Base-by-base conservation (phyloP, 2,888 invertebrate species). In the Callimorpha dominula region DNA sequence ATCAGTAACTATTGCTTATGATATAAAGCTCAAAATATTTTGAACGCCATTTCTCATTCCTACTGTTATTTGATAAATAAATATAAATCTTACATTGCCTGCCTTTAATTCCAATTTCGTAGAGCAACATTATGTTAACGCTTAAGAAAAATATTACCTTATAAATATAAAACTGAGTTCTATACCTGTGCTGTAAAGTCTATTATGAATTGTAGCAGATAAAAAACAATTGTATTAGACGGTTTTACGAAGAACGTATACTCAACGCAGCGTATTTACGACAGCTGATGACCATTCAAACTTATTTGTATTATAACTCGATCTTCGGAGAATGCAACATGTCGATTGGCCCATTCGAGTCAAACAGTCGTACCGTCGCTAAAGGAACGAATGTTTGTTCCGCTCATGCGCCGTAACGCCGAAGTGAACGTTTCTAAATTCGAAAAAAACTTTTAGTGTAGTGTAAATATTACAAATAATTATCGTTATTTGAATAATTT, bases 281-380 rank as follows among this genome's bases (percentile, higher is more conserved):
- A 86, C 85, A 86, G 85, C 82, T 85, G 83, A 82, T 77, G 81
- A 84, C 86, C 87, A 86, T 89, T 90, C 86, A 74, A 90, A 93
- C 88, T 91, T 85, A 87, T 88, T 87, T 86, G 92, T 82, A 74
- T 93, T 86, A 88, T 89, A 85, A 89, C 85, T 85, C 86, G 85
- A 87, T 87, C 89, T 90, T 88, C 76, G 88, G 93, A 92, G 94
- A 94, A 93, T 90, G 93, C 90, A 88, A 88, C 85, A 78, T 85
- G 82, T 80, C 87, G 87, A 92, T 91, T 92, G 92, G 92, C 78
- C 76, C 78, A 60, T 43, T 68, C 68, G 76, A 72, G 72, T 74
- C 75, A 86, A 85, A 82, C 88, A 92, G 92, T 92, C 86, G 87
- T 81, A 81, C 78, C 75, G 85, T 78, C 77, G 78, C 81, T 80